Evolutionary conservation across 2,797 vertebrate genomes (phyloP).

Genomic region (Alectoris magna): DNA sequence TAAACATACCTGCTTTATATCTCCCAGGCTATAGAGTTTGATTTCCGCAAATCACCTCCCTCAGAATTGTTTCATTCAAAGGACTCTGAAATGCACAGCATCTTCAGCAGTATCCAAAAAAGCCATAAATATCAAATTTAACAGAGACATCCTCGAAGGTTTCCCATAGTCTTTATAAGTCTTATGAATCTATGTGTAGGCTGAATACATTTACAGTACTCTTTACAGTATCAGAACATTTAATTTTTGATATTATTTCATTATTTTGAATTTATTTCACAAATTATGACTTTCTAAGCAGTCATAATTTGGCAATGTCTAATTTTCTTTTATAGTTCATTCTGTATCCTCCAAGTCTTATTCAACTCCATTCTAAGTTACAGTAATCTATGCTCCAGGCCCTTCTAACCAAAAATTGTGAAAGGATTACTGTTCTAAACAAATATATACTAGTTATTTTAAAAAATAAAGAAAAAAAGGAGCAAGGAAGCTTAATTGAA

Average conservation of each 20-base stretch:
- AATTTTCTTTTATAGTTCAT: neutral
- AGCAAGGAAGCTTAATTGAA: neutral
- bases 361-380: neutral
- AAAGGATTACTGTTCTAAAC: neutral
- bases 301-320: neutral
- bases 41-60: too few relatives aligned
- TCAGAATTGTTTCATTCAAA: neutral
- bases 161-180: neutral
- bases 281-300: neutral
- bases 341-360: neutral
- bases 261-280: neutral
- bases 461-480: neutral
- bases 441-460: neutral
- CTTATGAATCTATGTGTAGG: neutral
- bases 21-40: too few relatives aligned
- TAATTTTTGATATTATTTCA: neutral
- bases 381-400: neutral
- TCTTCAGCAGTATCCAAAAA: conserved; percentile 1
- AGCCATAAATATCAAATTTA: neutral
- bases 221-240: neutral
- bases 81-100: neutral
- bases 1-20: too few relatives aligned
- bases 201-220: neutral
- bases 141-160: neutral
- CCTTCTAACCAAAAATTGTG: neutral